phyloP scores from a whole-genome alignment of 2,888 invertebrate species.

The Lypha dubia region DNA sequence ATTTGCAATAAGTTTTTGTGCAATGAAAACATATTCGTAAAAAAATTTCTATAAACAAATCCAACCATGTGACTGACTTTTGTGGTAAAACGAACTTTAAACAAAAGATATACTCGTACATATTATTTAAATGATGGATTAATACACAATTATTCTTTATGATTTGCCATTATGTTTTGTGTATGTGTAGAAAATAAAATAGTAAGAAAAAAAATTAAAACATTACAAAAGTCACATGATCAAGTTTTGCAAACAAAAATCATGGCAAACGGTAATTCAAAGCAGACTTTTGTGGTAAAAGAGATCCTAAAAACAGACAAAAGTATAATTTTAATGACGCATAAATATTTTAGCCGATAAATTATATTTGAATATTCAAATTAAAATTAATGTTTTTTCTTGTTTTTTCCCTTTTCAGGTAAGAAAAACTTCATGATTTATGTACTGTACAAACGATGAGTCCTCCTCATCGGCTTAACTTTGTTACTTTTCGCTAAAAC shows the following conservation, averaged over 20 bases:
- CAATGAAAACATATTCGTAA: neutral
- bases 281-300: neutral
- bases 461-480: no score
- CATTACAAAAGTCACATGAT: conserved; percentile 4
- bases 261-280: neutral
- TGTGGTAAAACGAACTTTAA: neutral
- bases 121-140: conserved; percentile 27
- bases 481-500: neutral
- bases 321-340: neutral
- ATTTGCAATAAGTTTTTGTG: conserved; percentile 32
- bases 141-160: neutral
- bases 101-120: conserved; percentile 1
- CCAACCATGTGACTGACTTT: conserved; percentile 33
- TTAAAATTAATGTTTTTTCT: neutral
- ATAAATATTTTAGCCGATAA: neutral
- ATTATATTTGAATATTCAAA: neutral
- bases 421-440: neutral
- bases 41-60: neutral
- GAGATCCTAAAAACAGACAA: neutral
- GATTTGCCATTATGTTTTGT: neutral
- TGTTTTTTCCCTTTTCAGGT: neutral
- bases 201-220: neutral
- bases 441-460: neutral
- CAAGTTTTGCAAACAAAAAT: neutral
- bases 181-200: neutral